Percentiles rank a stretch among this genome's conserved stretches.
These are phyloP conservation scores for Piezodorus guildinii DNA, from an alignment of 1,140 invertebrate genomes.

Conservation along the genomic window DNA sequence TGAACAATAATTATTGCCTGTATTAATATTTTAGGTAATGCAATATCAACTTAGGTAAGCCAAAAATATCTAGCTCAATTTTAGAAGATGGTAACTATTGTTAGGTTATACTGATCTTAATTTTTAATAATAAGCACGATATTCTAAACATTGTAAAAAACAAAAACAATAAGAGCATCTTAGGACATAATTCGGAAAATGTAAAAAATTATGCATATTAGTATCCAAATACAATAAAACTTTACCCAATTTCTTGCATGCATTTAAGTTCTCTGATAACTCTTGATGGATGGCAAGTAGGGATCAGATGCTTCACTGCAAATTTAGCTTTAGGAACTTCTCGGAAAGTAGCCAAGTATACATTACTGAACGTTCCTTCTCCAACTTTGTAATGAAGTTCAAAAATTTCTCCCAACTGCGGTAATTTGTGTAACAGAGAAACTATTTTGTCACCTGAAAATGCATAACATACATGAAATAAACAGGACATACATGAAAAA, in stretches of 20 bases:
- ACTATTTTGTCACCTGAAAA: slow-evolving; percentile 9
- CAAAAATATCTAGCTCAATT: no score
- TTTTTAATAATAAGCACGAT: no score
- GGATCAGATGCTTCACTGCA: slow-evolving; percentile 72
- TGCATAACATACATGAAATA: background rate
- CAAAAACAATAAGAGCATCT: no score
- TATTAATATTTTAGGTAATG: no score
- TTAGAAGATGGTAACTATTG: no score
- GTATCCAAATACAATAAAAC: background rate
- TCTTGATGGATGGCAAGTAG: slow-evolving; percentile 63
- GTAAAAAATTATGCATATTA: background rate
- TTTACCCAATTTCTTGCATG: slow-evolving; percentile 65
- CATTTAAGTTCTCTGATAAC: slow-evolving; percentile 67
- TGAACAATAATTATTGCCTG: no score
- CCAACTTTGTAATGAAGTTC: slow-evolving; percentile 57
- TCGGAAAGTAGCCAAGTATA: slow-evolving; percentile 59
- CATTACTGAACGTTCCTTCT: slow-evolving; percentile 72
- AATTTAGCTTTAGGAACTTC: slow-evolving; percentile 45
- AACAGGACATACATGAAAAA: background rate
- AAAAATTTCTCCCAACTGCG: slow-evolving; percentile 50
- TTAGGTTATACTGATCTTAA: no score
- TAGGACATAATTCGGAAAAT: no score
- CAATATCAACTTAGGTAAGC: no score
- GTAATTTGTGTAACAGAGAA: slow-evolving; percentile 40
- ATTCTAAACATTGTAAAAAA: no score